Evolutionary conservation across 2,797 vertebrate genomes (phyloP).

Genomic region (Halcyon leucocephala): DNA sequence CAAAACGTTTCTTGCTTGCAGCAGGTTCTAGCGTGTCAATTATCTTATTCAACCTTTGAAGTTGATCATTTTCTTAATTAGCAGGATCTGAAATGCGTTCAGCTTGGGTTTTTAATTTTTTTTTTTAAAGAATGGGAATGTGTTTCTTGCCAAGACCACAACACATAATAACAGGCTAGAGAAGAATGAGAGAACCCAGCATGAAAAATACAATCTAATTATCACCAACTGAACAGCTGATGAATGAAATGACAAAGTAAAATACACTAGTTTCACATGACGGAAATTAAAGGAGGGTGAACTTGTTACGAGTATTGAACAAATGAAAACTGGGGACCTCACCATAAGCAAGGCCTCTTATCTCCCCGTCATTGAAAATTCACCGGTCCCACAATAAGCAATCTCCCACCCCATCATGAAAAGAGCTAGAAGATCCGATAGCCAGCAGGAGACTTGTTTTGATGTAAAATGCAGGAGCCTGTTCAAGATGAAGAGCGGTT

Average conservation of each 20-base stretch:
- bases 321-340: background rate
- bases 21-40: background rate
- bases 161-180: background rate
- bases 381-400: background rate
- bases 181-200: conserved; percentile 9
- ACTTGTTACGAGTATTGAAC: background rate
- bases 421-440: background rate
- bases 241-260: background rate
- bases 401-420: background rate
- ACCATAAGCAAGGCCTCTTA: background rate
- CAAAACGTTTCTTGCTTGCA: background rate
- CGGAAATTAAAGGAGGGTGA: background rate
- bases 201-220: conserved; percentile 35
- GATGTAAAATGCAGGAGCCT: background rate
- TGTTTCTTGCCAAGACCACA: conserved; percentile 45
- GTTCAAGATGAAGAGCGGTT: background rate
- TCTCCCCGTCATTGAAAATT: background rate
- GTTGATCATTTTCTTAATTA: conserved; percentile 55
- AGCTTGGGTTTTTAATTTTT: background rate
- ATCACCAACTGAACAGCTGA: conserved; percentile 23
- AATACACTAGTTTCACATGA: background rate
- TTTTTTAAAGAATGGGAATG: background rate
- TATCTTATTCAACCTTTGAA: conserved; percentile 34
- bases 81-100: conserved; percentile 41
- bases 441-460: background rate